Conservation (phyloP, 2,888 invertebrate species). For the Agrochola lota region DNA sequence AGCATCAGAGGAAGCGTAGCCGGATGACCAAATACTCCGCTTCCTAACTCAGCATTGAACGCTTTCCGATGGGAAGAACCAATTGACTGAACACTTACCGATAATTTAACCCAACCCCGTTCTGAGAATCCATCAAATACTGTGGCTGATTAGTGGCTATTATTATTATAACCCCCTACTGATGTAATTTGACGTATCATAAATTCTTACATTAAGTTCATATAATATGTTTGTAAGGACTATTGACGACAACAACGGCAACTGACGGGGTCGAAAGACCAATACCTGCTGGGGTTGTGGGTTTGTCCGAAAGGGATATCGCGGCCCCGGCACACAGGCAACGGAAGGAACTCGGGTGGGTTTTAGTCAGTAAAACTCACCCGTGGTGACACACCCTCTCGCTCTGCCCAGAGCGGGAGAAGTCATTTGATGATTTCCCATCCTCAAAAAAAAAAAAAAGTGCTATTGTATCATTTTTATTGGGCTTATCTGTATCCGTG, state of each 20-base stretch:
- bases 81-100: constrained; percentile 56
- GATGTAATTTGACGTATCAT: constrained; percentile 35
- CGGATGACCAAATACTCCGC: constrained; percentile 46
- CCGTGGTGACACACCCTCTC: too few relatives aligned
- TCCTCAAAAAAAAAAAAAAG: too few relatives aligned
- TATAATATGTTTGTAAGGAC: not conserved
- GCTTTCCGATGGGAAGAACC: constrained; percentile 47
- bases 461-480: not conserved
- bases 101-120: constrained; percentile 49
- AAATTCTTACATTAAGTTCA: too few relatives aligned
- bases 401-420: too few relatives aligned
- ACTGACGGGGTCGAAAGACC: too few relatives aligned
- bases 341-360: too few relatives aligned
- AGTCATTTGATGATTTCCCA: too few relatives aligned
- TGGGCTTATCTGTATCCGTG: not conserved
- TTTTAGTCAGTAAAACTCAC: too few relatives aligned
- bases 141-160: constrained; percentile 23
- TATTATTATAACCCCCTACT: constrained; percentile 33
- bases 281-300: too few relatives aligned
- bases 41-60: constrained; percentile 39
- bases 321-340: too few relatives aligned
- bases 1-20: constrained; percentile 22
- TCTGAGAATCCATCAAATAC: constrained; percentile 46
- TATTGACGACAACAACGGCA: too few relatives aligned
- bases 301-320: too few relatives aligned